Evolutionary conservation across 1,140 invertebrate genomes (phyloP).

Genomic region (Drosophila pseudoobscura): DNA sequence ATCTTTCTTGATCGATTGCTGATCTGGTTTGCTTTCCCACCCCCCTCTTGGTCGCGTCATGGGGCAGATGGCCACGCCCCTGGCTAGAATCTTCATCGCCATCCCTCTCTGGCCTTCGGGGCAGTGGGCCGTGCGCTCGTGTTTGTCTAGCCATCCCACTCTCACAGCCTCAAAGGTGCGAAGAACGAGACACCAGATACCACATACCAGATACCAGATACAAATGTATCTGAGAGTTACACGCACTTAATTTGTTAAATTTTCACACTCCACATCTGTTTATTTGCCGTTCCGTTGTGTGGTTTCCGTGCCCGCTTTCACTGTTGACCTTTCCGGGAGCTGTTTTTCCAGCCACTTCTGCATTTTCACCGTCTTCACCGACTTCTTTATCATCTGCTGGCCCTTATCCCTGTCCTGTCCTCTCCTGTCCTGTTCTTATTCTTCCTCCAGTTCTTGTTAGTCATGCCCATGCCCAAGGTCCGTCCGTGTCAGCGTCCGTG

Average conservation of each 20-base stretch:
- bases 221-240: conserved; percentile 44
- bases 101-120: too few relatives aligned
- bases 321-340: conserved; percentile 68
- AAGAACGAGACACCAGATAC: background rate
- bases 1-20: too few relatives aligned
- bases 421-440: too few relatives aligned
- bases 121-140: too few relatives aligned
- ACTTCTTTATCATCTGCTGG: background rate
- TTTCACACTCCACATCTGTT: conserved; percentile 72
- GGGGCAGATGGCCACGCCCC: too few relatives aligned
- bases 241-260: conserved; percentile 75
- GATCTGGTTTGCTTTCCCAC: too few relatives aligned
- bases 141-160: conserved; percentile 4
- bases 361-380: conserved; percentile 2
- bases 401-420: conserved; percentile 7
- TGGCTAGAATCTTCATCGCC: too few relatives aligned
- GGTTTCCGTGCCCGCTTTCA: conserved; percentile 48
- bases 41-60: too few relatives aligned
- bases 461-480: conserved; percentile 32
- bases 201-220: background rate
- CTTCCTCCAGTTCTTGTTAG: conserved; percentile 23
- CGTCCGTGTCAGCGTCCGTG: background rate
- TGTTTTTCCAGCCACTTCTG: conserved; percentile 28
- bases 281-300: conserved; percentile 42
- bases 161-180: conserved; percentile 3